Percentiles rank a stretch among this genome's conserved stretches.
phyloP scores from a whole-genome alignment of 1,140 invertebrate species.

The Drosophila chauvacae region DNA sequence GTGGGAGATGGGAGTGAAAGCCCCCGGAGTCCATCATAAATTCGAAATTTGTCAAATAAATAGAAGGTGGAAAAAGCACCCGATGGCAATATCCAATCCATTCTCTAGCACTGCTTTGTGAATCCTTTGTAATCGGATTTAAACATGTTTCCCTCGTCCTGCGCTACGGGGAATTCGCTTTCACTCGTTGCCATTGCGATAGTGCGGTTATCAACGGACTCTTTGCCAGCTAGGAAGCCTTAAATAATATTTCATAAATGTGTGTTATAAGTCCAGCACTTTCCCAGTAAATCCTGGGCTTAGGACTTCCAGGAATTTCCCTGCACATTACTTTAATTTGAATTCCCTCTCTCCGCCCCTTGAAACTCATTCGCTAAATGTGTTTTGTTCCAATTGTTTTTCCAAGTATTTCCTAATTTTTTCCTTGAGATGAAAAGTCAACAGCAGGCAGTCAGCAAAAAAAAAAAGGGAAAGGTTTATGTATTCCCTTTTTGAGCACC shows the following conservation, averaged over 20 bases:
- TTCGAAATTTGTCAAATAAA: constrained; percentile 78
- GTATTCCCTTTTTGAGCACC: neutral
- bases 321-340: constrained; percentile 8
- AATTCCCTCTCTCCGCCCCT: neutral
- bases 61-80: constrained; percentile 36
- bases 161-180: constrained; percentile 11
- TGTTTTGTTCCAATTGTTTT: constrained; percentile 36
- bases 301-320: constrained; percentile 9
- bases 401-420: constrained; percentile 26
- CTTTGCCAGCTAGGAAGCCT: constrained; percentile 1
- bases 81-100: constrained; percentile 28
- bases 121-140: constrained; percentile 61
- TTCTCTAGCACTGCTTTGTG: constrained; percentile 19
- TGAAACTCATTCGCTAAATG: constrained; percentile 24
- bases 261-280: neutral
- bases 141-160: constrained; percentile 20
- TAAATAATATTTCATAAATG: neutral
- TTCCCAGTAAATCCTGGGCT: neutral
- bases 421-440: constrained; percentile 29
- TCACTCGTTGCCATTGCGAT: constrained; percentile 16
- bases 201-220: constrained; percentile 15
- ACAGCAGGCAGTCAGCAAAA: constrained; percentile 6
- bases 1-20: neutral
- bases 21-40: constrained; percentile 53
- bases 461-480: constrained; percentile 11